phyloP scores from a whole-genome alignment of 2,797 vertebrate genomes.

The Luscinia luscinia region DNA sequence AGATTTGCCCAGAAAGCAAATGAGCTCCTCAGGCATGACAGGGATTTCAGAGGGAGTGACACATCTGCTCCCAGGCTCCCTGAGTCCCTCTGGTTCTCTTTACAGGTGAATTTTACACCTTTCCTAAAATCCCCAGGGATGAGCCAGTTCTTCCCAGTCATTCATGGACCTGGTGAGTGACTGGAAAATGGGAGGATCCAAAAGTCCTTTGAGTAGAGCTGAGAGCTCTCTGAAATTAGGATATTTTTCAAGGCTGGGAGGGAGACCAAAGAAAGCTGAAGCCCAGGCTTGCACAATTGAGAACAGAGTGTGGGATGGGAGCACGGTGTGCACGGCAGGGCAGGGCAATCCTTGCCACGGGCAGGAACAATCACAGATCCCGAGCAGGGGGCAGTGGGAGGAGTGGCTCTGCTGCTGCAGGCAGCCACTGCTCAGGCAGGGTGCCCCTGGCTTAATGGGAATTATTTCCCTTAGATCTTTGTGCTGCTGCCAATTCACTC shows the following conservation, averaged over 20 bases:
- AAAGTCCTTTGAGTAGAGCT: neutral
- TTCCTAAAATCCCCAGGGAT: neutral
- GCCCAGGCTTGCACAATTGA: neutral
- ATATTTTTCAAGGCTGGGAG: neutral
- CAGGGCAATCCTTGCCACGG: neutral
- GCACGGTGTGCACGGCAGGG: neutral
- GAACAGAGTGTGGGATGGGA: neutral
- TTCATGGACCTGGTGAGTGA: neutral
- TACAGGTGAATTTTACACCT: neutral
- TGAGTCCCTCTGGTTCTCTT: neutral
- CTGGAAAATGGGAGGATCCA: neutral
- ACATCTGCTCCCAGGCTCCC: neutral
- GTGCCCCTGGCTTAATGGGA: neutral
- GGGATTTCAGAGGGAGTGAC: neutral
- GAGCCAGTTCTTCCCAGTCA: neutral
- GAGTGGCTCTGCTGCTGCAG: neutral
- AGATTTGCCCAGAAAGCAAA: neutral
- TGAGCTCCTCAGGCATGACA: neutral
- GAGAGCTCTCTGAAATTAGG: neutral
- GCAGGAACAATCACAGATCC: neutral
- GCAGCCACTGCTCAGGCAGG: neutral
- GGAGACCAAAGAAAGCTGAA: neutral
- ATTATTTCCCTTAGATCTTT: neutral
- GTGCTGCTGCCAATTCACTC: neutral
- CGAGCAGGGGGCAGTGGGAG: neutral